A percentile compares a stretch with the other conserved stretches of the same genome.
Evolutionary conservation across 2,797 vertebrate species (phyloP).

Genomic region (Carapus acus): DNA sequence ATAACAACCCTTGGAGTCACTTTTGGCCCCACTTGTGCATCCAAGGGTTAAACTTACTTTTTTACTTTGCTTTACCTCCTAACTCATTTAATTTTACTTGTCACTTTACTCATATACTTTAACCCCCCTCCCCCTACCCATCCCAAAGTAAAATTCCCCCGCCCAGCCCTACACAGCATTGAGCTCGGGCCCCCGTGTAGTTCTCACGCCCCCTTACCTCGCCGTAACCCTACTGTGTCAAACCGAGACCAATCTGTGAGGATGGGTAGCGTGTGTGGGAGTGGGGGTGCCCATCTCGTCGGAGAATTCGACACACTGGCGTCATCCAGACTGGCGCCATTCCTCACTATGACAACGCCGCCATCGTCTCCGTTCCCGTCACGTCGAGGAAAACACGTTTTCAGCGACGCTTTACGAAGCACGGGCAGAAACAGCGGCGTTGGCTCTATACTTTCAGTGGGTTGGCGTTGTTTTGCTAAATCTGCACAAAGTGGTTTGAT

Average conservation of each 20-base stretch:
- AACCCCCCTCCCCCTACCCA: too few relatives aligned
- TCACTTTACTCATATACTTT: too few relatives aligned
- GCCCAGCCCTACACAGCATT: slow-evolving; percentile 17
- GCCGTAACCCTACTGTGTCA: slow-evolving; percentile 21
- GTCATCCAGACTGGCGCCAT: background rate
- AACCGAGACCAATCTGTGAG: slow-evolving; percentile 19
- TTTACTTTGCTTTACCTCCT: too few relatives aligned
- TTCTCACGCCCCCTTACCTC: slow-evolving; percentile 57
- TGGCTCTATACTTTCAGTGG: background rate
- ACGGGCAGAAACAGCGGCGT: too few relatives aligned
- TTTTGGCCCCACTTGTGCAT: too few relatives aligned
- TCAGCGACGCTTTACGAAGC: background rate
- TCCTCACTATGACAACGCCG: background rate
- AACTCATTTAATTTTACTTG: too few relatives aligned
- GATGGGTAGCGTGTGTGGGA: slow-evolving; percentile 15
- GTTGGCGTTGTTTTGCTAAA: slow-evolving; percentile 4
- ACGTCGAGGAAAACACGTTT: too few relatives aligned
- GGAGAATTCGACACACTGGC: slow-evolving; percentile 6
- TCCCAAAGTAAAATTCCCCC: too few relatives aligned
- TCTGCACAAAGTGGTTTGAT: background rate
- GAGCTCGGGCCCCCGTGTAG: slow-evolving; percentile 42
- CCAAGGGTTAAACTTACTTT: too few relatives aligned
- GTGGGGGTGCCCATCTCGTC: slow-evolving; percentile 30
- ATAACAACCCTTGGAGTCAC: too few relatives aligned
- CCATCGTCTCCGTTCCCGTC: background rate